phyloP scores from a whole-genome alignment of 2,888 invertebrate species.

The Axea sp. region DNA sequence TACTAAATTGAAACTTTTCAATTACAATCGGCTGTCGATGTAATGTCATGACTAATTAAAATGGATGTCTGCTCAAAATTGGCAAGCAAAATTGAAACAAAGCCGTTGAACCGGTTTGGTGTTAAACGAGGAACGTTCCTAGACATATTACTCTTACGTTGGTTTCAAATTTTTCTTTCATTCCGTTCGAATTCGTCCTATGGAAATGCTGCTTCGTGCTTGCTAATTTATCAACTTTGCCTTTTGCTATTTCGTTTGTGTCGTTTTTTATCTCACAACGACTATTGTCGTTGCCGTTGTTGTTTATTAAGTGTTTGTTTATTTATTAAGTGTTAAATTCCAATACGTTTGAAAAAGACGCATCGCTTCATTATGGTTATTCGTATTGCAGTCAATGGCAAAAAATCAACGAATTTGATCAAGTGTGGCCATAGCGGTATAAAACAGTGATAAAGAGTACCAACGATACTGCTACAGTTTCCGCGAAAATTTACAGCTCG shows the following conservation, averaged over 20 bases:
- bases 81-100: too few species aligned
- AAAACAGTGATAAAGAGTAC: slow-evolving; percentile 36
- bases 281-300: too few species aligned
- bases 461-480: slow-evolving; percentile 25
- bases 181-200: too few species aligned
- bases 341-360: slow-evolving; percentile 57
- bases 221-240: background rate
- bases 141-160: too few species aligned
- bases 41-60: slow-evolving; percentile 10
- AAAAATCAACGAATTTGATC: slow-evolving; percentile 39
- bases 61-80: background rate
- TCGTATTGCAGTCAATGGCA: slow-evolving; percentile 69
- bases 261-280: too few species aligned
- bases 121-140: too few species aligned
- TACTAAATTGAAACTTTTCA: slow-evolving; percentile 33
- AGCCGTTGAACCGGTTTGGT: too few species aligned
- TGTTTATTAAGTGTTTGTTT: too few species aligned
- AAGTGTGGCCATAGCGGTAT: slow-evolving; percentile 33
- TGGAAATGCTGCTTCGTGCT: too few species aligned
- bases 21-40: slow-evolving; percentile 2
- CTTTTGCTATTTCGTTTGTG: too few species aligned
- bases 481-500: slow-evolving; percentile 24
- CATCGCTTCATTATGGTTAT: slow-evolving; percentile 70
- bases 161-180: too few species aligned
- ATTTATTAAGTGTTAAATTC: slow-evolving; percentile 14